Evolutionary conservation across 2,888 invertebrate genomes (phyloP).

Genomic region (Lepidonotus clava): DNA sequence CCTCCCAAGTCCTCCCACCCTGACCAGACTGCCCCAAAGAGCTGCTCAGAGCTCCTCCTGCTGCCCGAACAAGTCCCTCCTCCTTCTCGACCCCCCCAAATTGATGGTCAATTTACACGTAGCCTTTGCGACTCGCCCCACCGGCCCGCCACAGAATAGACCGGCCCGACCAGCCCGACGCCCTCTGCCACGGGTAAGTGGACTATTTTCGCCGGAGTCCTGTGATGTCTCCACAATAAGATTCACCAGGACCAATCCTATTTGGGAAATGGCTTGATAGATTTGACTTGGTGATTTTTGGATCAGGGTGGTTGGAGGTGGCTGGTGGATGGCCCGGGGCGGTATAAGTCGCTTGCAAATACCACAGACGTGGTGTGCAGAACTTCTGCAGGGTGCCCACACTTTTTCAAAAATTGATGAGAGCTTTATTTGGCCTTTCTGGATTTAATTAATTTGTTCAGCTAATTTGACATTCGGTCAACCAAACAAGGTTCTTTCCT

Average conservation of each 20-base stretch:
- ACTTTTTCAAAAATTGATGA: no score
- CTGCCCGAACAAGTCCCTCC: neutral
- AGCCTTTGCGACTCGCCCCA: neutral
- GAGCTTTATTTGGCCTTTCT: no score
- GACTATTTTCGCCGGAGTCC: neutral
- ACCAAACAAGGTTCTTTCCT: no score
- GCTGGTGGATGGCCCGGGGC: neutral
- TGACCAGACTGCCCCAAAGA: neutral
- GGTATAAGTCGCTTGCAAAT: neutral
- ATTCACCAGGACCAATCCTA: constrained; percentile 12
- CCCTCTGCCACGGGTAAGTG: neutral
- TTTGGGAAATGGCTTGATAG: neutral
- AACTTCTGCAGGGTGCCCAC: no score
- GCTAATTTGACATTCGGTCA: no score
- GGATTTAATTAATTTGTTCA: no score
- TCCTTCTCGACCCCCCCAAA: neutral
- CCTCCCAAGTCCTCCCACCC: neutral
- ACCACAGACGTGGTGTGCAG: no score
- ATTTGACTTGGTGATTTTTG: constrained; percentile 25
- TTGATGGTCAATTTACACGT: constrained; percentile 28
- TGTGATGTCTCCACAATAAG: constrained; percentile 12
- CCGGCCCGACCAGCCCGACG: neutral
- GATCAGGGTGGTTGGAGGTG: constrained; percentile 10
- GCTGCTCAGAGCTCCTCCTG: neutral
- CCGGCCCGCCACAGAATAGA: neutral